Evolutionary conservation across 1,140 invertebrate species (phyloP).

Genomic region (Myzus persicae): DNA sequence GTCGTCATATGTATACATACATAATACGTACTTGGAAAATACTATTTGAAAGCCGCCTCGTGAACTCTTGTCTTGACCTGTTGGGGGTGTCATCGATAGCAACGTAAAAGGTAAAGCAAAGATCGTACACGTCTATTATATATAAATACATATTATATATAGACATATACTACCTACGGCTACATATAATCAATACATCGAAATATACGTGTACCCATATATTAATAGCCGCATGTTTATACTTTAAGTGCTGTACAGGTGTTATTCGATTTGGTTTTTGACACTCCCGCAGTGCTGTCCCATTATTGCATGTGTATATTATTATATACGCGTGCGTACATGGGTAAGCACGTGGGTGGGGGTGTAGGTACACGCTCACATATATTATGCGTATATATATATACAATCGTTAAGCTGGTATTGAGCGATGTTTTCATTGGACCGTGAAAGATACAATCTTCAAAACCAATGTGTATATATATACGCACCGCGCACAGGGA

Average conservation of each 20-base stretch:
- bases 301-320: background rate
- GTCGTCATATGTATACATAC: too few relatives aligned
- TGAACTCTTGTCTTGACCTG: background rate
- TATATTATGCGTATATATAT: background rate
- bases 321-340: background rate
- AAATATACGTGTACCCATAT: background rate
- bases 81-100: background rate
- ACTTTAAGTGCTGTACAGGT: background rate
- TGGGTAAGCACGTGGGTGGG: background rate
- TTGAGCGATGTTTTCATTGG: slow-evolving; percentile 55
- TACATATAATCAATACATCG: too few relatives aligned
- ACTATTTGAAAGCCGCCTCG: background rate
- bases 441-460: slow-evolving; percentile 55
- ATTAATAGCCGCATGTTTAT: background rate
- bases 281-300: background rate
- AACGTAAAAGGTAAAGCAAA: background rate
- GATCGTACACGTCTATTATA: background rate
- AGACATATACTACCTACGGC: too few relatives aligned
- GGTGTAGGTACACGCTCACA: background rate
- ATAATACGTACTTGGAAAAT: too few relatives aligned
- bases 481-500: background rate
- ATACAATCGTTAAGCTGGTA: slow-evolving; percentile 36
- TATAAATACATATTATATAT: background rate
- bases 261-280: background rate
- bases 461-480: slow-evolving; percentile 9